Percentiles rank a stretch among this genome's conserved stretches.
Evolutionary conservation across 2,888 invertebrate species (phyloP).

Genomic region (Eurytoma adleriae): DNA sequence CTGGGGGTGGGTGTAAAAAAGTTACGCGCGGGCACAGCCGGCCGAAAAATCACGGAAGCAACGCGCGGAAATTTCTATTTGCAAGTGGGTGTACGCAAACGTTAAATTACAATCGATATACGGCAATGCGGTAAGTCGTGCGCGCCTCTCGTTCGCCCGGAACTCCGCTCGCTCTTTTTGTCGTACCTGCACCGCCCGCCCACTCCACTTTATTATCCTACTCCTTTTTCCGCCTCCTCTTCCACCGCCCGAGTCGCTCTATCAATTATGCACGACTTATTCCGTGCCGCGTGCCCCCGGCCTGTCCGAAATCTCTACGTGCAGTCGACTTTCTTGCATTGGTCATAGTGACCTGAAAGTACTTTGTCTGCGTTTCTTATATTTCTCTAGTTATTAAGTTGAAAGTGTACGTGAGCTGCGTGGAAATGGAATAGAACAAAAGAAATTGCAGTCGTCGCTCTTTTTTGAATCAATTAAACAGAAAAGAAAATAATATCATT

Average conservation of each 20-base stretch:
- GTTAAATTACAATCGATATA: constrained; percentile 61
- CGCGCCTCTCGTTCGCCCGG: background rate
- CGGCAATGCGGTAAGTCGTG: constrained; percentile 59
- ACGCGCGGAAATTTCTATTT: constrained; percentile 38
- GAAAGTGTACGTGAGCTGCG: background rate
- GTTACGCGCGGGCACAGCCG: background rate
- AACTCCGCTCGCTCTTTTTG: background rate
- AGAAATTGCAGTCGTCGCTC: no score
- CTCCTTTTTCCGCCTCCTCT: background rate
- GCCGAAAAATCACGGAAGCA: background rate
- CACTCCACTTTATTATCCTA: background rate
- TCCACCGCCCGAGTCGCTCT: background rate
- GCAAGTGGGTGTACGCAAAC: constrained; percentile 45
- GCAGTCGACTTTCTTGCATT: background rate
- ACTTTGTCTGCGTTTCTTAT: no score
- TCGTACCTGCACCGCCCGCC: background rate
- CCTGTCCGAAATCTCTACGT: background rate
- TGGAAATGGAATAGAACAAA: no score
- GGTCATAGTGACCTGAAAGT: background rate
- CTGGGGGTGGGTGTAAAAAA: background rate
- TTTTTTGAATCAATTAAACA: no score
- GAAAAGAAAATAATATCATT: no score
- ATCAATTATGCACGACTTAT: constrained; percentile 49
- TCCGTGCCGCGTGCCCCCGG: constrained; percentile 11
- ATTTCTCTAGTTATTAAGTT: no score